Conservation (phyloP, 2,888 invertebrate genomes). For the Callosobruchus maculatus region DNA sequence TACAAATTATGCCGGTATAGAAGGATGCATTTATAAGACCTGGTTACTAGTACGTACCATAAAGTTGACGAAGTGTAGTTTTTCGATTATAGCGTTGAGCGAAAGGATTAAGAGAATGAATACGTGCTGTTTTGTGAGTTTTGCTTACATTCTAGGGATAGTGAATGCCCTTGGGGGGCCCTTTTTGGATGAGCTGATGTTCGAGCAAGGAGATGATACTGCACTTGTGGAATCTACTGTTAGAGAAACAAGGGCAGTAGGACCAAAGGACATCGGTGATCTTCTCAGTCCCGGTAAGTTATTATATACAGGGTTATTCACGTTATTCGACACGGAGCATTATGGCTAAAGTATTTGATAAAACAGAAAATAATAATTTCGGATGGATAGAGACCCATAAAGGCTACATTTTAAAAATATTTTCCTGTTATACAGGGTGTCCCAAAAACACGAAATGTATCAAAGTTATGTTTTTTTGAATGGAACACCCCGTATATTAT, state of each 20-base stretch:
- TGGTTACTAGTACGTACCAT: neutral
- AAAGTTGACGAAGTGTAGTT: neutral
- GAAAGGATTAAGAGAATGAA: neutral
- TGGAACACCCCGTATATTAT: too few relatives aligned
- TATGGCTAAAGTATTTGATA: too few relatives aligned
- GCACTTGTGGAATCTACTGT: constrained; percentile 57
- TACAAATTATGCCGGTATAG: neutral
- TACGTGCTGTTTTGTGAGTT: neutral
- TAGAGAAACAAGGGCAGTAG: constrained; percentile 54
- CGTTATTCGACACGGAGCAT: too few relatives aligned
- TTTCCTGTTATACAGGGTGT: too few relatives aligned
- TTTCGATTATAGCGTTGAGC: neutral
- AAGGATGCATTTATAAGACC: neutral
- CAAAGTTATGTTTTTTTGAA: too few relatives aligned
- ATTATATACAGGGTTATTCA: neutral
- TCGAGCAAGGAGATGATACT: constrained; percentile 51
- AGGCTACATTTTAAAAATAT: too few relatives aligned
- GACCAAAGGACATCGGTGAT: constrained; percentile 42
- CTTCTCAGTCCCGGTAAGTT: constrained; percentile 38
- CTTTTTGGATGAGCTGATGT: constrained; percentile 28
- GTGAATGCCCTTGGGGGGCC: constrained; percentile 16
- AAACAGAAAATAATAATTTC: too few relatives aligned
- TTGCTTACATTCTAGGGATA: neutral
- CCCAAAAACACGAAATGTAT: too few relatives aligned
- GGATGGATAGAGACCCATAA: too few relatives aligned